Evolutionary conservation across 2,113 vertebrate species (phyloP).

Genomic region (Daboia siamensis): DNA sequence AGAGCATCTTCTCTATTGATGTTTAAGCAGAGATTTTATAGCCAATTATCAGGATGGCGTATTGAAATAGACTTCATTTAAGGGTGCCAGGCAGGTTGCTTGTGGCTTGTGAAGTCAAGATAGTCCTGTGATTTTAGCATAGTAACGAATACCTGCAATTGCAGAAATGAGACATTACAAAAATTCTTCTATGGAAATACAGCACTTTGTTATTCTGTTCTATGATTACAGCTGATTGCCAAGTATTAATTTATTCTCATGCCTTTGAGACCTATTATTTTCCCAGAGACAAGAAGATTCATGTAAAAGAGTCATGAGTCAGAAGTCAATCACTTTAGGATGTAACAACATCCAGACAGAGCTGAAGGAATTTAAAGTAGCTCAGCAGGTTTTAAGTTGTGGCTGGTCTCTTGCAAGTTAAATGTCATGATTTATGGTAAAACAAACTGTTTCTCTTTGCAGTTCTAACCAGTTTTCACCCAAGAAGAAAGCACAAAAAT

Average conservation of each 20-base stretch:
- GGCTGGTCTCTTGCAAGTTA: not conserved
- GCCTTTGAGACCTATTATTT: not conserved
- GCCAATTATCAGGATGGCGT: not conserved
- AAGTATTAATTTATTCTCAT: not conserved
- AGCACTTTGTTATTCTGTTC: not conserved
- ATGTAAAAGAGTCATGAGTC: not conserved
- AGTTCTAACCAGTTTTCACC: constrained; percentile 1
- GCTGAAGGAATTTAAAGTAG: constrained; percentile 2
- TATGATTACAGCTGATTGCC: not conserved
- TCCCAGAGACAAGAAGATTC: not conserved
- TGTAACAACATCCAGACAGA: not conserved
- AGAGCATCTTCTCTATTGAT: not conserved
- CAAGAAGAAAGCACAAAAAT: not conserved
- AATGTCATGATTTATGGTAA: not conserved
- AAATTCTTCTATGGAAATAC: not conserved
- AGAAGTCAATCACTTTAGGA: not conserved
- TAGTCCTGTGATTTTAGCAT: not conserved
- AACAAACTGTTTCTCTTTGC: not conserved
- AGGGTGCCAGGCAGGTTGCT: not conserved
- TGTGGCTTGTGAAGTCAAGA: not conserved
- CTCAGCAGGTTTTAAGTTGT: not conserved
- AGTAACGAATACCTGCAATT: not conserved
- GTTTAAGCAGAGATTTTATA: not conserved
- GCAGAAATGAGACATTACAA: not conserved
- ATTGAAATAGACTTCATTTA: not conserved